Evolutionary conservation across 2,888 invertebrate species (phyloP).

Genomic region (Hymenopus coronatus): DNA sequence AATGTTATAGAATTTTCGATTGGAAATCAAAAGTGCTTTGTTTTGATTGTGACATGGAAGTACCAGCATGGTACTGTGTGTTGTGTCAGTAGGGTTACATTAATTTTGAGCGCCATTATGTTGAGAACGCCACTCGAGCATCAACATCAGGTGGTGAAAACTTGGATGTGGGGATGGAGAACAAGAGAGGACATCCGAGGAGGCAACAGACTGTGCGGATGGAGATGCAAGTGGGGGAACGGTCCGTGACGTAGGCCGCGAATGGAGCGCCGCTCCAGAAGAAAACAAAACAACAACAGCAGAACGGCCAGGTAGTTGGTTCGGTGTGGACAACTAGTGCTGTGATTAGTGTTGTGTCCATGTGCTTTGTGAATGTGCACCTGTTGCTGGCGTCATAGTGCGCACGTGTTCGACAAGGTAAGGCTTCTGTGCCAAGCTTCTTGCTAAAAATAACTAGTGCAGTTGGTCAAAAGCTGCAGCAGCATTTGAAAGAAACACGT

Average conservation of each 20-base stretch:
- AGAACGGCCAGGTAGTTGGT: background rate
- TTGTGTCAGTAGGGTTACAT: too few species aligned
- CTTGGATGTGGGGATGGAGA: background rate
- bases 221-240: background rate
- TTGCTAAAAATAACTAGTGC: too few species aligned
- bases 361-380: background rate
- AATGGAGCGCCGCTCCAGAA: background rate
- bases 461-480: too few species aligned
- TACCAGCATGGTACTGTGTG: too few species aligned
- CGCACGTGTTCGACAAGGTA: background rate
- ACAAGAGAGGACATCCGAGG: background rate
- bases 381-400: background rate
- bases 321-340: background rate
- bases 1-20: too few species aligned
- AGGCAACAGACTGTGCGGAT: background rate
- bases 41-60: background rate
- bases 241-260: background rate
- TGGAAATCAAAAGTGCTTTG: background rate
- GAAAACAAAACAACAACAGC: background rate
- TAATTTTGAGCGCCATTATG: background rate
- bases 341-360: background rate
- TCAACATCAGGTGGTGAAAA: background rate
- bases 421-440: background rate
- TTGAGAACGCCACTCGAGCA: background rate
- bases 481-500: background rate